phyloP scores from a whole-genome alignment of 2,888 invertebrate species.

The Zeuzera pyrina region DNA sequence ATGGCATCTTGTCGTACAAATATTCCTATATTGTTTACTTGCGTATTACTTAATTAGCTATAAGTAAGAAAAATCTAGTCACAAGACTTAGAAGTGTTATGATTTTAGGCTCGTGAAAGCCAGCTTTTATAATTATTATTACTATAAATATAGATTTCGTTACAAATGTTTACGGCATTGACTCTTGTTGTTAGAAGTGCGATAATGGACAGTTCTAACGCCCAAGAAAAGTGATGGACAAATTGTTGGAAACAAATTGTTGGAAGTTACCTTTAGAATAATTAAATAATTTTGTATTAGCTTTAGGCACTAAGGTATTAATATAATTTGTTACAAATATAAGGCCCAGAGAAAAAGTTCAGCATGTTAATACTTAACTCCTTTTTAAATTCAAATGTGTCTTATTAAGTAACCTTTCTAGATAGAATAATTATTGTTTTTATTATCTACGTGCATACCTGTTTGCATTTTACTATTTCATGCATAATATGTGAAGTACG shows the following conservation, averaged over 20 bases:
- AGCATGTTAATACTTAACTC: slow-evolving; percentile 46
- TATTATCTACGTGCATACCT: slow-evolving; percentile 15
- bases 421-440: slow-evolving; percentile 40
- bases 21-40: slow-evolving; percentile 72
- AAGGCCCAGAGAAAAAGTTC: slow-evolving; percentile 64
- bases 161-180: slow-evolving; percentile 46
- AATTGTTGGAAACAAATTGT: slow-evolving; percentile 36
- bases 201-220: too few relatives aligned
- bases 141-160: slow-evolving; percentile 39
- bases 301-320: slow-evolving; percentile 58
- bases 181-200: too few relatives aligned
- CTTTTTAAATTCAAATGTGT: slow-evolving; percentile 52
- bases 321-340: slow-evolving; percentile 48
- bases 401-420: slow-evolving; percentile 66
- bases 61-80: slow-evolving; percentile 71
- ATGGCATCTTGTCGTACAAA: slow-evolving; percentile 74
- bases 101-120: slow-evolving; percentile 56
- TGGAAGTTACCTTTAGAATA: slow-evolving; percentile 70
- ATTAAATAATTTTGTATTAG: slow-evolving; percentile 55
- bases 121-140: slow-evolving; percentile 59
- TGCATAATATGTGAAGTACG: not conserved
- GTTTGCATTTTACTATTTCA: not conserved
- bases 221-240: too few relatives aligned
- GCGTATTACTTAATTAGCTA: slow-evolving; percentile 66
- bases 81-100: slow-evolving; percentile 68